Evolutionary conservation across 2,113 vertebrate species (phyloP).

Genomic region (Paradoxurus hermaphroditus): DNA sequence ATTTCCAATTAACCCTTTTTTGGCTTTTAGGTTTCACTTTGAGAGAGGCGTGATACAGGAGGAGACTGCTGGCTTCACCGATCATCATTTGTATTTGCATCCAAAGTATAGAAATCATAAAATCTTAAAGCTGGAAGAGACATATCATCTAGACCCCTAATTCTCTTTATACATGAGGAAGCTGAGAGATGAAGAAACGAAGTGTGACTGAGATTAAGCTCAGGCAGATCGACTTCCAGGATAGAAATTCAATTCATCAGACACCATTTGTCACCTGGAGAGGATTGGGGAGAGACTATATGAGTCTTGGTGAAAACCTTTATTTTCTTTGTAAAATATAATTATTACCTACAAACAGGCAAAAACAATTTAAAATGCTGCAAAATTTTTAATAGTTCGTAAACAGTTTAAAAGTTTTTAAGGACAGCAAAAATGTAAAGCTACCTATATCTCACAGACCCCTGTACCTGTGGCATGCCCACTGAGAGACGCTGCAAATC

Average conservation of each 20-base stretch:
- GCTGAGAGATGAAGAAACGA: background rate
- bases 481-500: background rate
- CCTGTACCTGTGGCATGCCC: background rate
- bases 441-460: background rate
- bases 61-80: background rate
- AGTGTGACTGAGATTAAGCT: background rate
- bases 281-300: background rate
- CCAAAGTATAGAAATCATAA: background rate
- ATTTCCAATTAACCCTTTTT: conserved; percentile 11
- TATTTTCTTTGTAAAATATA: background rate
- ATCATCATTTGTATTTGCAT: background rate
- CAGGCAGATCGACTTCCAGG: background rate
- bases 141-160: background rate
- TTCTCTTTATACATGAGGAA: background rate
- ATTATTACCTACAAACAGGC: background rate
- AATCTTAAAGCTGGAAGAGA: background rate
- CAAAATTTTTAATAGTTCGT: background rate
- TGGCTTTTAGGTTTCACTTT: conserved; percentile 12
- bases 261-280: background rate
- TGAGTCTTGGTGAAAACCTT: background rate
- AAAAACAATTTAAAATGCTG: background rate
- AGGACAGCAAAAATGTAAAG: background rate
- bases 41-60: background rate
- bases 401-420: background rate
- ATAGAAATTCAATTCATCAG: background rate